Base-by-base conservation (phyloP, 2,888 invertebrate species). In the Chymomyza amoena region DNA sequence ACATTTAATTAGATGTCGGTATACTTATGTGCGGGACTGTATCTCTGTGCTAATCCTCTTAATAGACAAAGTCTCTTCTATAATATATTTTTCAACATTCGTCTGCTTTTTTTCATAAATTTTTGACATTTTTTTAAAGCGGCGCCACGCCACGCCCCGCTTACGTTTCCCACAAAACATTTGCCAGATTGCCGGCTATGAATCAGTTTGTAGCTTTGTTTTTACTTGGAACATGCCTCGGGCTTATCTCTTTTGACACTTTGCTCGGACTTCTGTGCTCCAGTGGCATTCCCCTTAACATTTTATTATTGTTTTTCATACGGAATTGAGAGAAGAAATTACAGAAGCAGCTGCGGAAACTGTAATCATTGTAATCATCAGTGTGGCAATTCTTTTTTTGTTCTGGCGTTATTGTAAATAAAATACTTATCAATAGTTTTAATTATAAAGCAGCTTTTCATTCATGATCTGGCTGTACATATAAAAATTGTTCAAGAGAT, bases 61-160 rank as follows among this genome's bases (percentile, higher is more conserved):
- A 52, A 52, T 63, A 36, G 25, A 32, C 32, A 9, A 51, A 32
- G 54, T 54, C 52, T 32, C 32, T 39, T 13, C 32, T 60, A 32
- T 10, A n/a, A 18, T 32, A 28, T 54, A 32, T 64, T 64, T 64
- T 25, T 32, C 25, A 52, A 32, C 50, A 51, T 20, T 16, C 36
- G 52, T 52, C 36, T 28, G 50, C 6, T n/a, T n/a, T 45, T 50
- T 50, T 20, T 50, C 50, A 62, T 51, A 62, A 62, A 25, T 62
- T 20, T 9, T 32, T 32, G 32, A 32, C 32, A 32, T 32, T 32
- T 32, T 32, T 62, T 52, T 10, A 59, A 59, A 32, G n/a, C 15
- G 50, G n/a, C n/a, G n/a, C n/a, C n/a, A n/a, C 16, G 13, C 39
- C 39, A 45, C 39, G 39, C 39, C 39, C 6, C 39, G 13, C 13